phyloP scores from a whole-genome alignment of 2,888 invertebrate genomes.

The Hyppa rectilinea region DNA sequence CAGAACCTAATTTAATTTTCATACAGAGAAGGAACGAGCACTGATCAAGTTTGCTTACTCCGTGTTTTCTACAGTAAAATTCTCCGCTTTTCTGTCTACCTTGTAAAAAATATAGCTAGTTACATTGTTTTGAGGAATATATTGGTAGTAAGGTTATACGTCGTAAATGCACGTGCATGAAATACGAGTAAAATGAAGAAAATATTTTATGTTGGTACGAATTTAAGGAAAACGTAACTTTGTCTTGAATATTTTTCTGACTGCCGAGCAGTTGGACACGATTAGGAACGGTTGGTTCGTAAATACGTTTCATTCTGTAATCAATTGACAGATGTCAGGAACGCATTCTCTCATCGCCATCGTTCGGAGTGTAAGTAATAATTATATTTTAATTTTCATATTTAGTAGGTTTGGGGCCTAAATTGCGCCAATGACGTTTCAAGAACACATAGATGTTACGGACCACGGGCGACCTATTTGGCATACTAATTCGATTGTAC shows the following conservation, averaged over 20 bases:
- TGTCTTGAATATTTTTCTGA: constrained; percentile 18
- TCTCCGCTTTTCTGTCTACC: constrained; percentile 8
- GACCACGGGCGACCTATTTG: constrained; percentile 24
- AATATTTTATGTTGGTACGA: background rate
- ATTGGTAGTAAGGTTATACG: background rate
- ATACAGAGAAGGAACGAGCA: constrained; percentile 17
- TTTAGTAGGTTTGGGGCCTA: constrained; percentile 16
- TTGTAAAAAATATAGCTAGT: background rate
- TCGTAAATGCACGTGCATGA: constrained; percentile 4
- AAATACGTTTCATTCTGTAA: no score
- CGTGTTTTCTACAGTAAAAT: constrained; percentile 31
- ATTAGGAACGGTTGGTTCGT: no score
- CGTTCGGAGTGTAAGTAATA: background rate
- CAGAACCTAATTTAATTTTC: constrained; percentile 35
- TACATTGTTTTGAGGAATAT: constrained; percentile 11
- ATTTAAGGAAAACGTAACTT: constrained; percentile 9
- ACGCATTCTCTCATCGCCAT: no score
- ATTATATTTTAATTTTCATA: constrained; percentile 12
- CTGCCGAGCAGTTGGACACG: no score
- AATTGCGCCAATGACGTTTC: constrained; percentile 54
- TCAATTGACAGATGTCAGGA: no score
- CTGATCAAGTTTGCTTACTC: constrained; percentile 37
- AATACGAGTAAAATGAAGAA: background rate
- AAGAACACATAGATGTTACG: constrained; percentile 52
- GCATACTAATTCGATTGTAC: constrained; percentile 21